Conservation (phyloP, 1,140 invertebrate genomes). For the Rhyacophila brunnea region DNA sequence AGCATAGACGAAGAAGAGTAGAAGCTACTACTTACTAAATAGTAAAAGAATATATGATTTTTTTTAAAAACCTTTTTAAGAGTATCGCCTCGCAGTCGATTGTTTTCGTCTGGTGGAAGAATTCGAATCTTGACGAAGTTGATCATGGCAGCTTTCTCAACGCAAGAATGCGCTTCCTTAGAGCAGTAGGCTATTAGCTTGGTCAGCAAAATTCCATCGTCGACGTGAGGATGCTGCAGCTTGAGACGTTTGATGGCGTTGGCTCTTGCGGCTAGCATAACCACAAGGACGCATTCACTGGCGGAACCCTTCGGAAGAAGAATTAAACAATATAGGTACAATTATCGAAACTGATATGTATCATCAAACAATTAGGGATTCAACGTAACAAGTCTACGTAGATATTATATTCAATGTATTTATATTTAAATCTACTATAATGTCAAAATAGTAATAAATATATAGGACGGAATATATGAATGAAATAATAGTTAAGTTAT, state of each 20-base stretch:
- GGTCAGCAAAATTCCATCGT: constrained; percentile 91
- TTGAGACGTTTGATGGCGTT: constrained; percentile 90
- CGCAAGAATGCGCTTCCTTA: constrained; percentile 97
- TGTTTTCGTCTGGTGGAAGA: constrained; percentile 93
- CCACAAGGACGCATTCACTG: constrained; percentile 95
- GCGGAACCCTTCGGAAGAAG: constrained; percentile 99
- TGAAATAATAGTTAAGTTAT: no score
- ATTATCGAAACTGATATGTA: no score
- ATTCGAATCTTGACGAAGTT: constrained; percentile 96
- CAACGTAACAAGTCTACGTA: constrained; percentile 1
- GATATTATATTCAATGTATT: constrained; percentile 1
- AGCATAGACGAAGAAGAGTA: no score
- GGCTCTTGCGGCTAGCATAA: constrained; percentile 91
- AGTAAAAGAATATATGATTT: no score
- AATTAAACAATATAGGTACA: no score
- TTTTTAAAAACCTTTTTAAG: constrained; percentile 76
- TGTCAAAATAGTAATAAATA: no score
- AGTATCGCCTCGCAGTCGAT: constrained; percentile 84
- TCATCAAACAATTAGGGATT: no score
- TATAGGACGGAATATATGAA: no score
- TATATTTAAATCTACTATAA: no score
- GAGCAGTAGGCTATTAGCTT: constrained; percentile 95
- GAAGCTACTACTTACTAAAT: no score
- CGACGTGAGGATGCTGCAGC: constrained; percentile 83
- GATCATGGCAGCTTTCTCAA: constrained; percentile 99